A percentile compares a stretch with the other conserved stretches of the same genome.
Evolutionary conservation across 1,140 invertebrate genomes (phyloP).

Genomic region (Grapholita molesta): DNA sequence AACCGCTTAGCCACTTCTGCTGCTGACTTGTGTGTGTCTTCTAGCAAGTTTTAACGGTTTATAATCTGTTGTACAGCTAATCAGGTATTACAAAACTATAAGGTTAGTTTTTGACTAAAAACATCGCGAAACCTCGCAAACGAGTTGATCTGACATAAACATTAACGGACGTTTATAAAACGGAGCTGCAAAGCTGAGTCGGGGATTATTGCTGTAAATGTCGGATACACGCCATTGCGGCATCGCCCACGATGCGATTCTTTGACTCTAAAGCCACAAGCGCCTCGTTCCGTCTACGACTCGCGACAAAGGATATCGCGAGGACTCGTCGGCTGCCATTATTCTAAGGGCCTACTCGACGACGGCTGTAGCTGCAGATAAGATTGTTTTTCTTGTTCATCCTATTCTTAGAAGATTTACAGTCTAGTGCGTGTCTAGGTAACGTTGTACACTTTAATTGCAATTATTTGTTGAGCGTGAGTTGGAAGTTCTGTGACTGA

Average conservation of each 20-base stretch:
- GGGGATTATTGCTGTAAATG: background rate
- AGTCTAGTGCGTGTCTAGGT: background rate
- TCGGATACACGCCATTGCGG: background rate
- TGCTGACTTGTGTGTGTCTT: no score
- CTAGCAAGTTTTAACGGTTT: no score
- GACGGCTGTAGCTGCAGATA: background rate
- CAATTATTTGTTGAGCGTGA: background rate
- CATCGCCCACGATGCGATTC: background rate
- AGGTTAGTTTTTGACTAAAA: background rate
- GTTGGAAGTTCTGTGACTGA: background rate
- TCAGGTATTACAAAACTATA: background rate
- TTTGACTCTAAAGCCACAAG: background rate
- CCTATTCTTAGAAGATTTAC: background rate
- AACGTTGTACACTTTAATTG: background rate
- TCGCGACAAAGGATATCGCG: slow-evolving; percentile 9
- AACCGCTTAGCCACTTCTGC: no score
- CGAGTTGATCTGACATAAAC: background rate
- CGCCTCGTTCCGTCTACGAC: background rate
- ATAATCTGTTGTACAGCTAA: no score
- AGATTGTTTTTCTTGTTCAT: background rate
- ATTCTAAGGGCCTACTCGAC: slow-evolving; percentile 15
- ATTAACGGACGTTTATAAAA: background rate
- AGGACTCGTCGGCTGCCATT: slow-evolving; percentile 4
- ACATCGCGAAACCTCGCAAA: background rate
- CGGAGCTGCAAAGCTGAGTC: background rate